Evolutionary conservation across 2,113 vertebrate genomes (phyloP).

Genomic region (Eleginops maclovinus): DNA sequence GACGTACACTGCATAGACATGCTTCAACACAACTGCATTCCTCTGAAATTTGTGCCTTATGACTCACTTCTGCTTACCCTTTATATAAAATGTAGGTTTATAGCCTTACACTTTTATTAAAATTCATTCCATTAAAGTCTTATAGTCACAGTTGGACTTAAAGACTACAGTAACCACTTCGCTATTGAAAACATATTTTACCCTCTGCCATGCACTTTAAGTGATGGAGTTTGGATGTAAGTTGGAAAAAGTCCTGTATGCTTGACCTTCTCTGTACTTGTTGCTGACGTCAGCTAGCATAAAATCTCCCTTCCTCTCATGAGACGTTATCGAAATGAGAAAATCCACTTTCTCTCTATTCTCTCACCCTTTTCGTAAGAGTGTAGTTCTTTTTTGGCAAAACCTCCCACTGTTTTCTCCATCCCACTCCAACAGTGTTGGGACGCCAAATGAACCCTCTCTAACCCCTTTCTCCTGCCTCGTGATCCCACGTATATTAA

Average conservation of each 20-base stretch:
- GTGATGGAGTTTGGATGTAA: constrained; percentile 16
- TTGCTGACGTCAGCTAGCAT: constrained; percentile 43
- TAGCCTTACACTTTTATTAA: constrained; percentile 50
- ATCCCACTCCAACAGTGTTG: constrained; percentile 48
- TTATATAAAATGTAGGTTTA: constrained; percentile 46
- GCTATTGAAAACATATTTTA: constrained; percentile 36
- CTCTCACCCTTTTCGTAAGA: constrained; percentile 64
- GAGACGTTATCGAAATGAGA: constrained; percentile 54
- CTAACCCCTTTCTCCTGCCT: constrained; percentile 49
- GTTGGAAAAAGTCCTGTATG: not conserved
- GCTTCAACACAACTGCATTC: constrained; percentile 34
- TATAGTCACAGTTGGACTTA: constrained; percentile 35
- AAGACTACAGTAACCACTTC: constrained; percentile 50
- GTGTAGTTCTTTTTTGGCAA: constrained; percentile 53
- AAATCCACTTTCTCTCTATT: constrained; percentile 37
- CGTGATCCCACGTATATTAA: constrained; percentile 50
- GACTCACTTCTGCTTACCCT: constrained; percentile 42
- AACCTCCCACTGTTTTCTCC: constrained; percentile 53
- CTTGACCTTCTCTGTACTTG: constrained; percentile 13
- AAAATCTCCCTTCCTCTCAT: constrained; percentile 31
- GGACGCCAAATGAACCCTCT: constrained; percentile 52
- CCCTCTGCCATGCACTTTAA: constrained; percentile 26
- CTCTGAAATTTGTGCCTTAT: constrained; percentile 67
- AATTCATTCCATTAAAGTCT: constrained; percentile 47
- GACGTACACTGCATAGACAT: constrained; percentile 36